Base-by-base conservation (phyloP, 2,113 vertebrate species). In the Osmerus mordax region DNA sequence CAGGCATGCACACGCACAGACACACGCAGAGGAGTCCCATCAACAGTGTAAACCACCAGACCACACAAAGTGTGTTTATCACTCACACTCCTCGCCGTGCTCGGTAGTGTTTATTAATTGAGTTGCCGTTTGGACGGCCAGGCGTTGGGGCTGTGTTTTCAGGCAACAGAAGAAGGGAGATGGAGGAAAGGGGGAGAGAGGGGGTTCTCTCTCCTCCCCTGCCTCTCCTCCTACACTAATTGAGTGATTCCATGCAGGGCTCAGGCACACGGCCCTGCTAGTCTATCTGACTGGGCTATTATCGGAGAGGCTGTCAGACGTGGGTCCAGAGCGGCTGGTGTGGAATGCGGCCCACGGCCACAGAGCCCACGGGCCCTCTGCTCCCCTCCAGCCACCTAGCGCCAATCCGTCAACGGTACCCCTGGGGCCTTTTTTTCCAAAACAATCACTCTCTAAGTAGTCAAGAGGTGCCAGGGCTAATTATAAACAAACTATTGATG, bases 401-500 rank as follows among this genome's bases (percentile, higher is more conserved):
- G 80, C 88, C 87, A 89, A 90, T 90, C 89, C 87, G 83, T 90
- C 87, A 90, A 90, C 85, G 86, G 86, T 87, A 84, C 89, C 87
- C 82, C 76, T 79, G 85, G 85, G 88, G 79, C 84, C 86, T 82
- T 90, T 90, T 90, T 90, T 90, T 91, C 73, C 81, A 90, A 91
- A 91, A 90, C 89, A 91, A 91, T 89, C 88, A 88, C 86, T 90
- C 88, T 88, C 81, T 89, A 90, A 93, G 89, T 89, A 89, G 88
- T 89, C 77, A 75, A 89, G 91, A 92, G 87, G 89, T 92, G 90
- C 86, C 89, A 89, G 82, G 69, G 89, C 91, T 93, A 92, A 94
- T 93, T 93, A 92, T 92, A 92, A 92, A 92, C 91, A 91, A 91
- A 90, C 90, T 90, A 86, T 88, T 88, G 88, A 92, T 90, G 91